These are phyloP conservation scores for Mythimna albipuncta DNA, from an alignment of 2,888 invertebrate genomes.

Conservation along the genomic window DNA sequence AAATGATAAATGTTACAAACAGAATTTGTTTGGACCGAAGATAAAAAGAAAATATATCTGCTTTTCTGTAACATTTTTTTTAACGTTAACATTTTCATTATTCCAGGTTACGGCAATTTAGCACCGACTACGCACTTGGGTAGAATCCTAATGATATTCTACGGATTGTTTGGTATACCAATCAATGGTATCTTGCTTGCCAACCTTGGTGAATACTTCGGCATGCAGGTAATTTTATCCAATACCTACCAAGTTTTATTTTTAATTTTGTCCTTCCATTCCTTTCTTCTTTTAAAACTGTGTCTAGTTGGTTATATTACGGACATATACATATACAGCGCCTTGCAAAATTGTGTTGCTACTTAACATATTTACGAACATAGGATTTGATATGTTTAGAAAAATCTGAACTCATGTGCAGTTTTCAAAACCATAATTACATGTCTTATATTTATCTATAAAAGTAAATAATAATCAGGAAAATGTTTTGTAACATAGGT, in stretches of 20 bases:
- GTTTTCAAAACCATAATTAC: not conserved
- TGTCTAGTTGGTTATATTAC: too few relatives aligned
- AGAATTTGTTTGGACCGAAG: not conserved
- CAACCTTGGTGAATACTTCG: slow-evolving; percentile 96
- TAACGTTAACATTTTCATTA: not conserved
- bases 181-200: slow-evolving; percentile 95
- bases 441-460: too few relatives aligned
- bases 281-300: too few relatives aligned
- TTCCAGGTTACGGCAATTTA: slow-evolving; percentile 96
- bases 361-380: not conserved
- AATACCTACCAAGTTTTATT: not conserved
- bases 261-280: not conserved
- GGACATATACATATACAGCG: too few relatives aligned
- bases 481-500: too few relatives aligned
- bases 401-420: not conserved
- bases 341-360: not conserved
- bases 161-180: slow-evolving; percentile 96
- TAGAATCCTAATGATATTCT: slow-evolving; percentile 96
- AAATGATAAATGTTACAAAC: too few relatives aligned
- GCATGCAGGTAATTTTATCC: slow-evolving; percentile 91
- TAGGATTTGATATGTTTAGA: not conserved
- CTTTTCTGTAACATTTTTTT: not conserved
- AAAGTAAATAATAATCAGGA: too few relatives aligned
- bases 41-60: not conserved
- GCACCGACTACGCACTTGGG: slow-evolving; percentile 95